Evolutionary conservation across 2,113 vertebrate genomes (phyloP), one percentile per base, ranked within the genome.

Genomic region (Brachionichthys hirsutus): DNA sequence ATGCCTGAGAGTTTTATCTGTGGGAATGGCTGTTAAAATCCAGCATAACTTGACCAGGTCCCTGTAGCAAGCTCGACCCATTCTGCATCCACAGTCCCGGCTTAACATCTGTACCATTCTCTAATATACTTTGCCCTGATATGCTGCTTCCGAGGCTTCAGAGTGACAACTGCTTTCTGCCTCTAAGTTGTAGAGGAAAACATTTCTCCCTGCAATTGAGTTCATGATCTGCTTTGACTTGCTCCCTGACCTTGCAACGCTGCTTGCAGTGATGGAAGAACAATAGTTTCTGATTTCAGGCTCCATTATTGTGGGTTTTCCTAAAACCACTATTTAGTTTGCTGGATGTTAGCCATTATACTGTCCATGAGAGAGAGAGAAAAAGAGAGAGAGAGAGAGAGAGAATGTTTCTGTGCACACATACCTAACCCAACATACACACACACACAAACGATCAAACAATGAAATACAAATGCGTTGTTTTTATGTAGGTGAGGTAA

Each of bases 41-140:
- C 60, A 78, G 90, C 83, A 83, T 86, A 84, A 87, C 84, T 89
- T 90, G 85, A 90, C 87, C 75, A 53, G 75, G 80, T 50, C 73
- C 58, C 79, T 89, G 87, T 87, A 92, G 89, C 85, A 87, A 88
- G 88, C 81, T 80, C 60, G 5, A 73, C 79, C 75, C 70, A 62
- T 24, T 63, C 34, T 40, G 61, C 69, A 80, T 68, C 77, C 49
- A 67, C 62, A 73, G 61, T 59, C 67, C 56, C 75, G 73, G 70
- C 62, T 70, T 43, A 70, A 74, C 78, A 82, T 82, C 77, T 80
- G 65, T 64, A 75, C 76, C 46, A 17, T 59, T 72, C 72, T 53
- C 43, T 73, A 61, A 71, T 68, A 71, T 74, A 80, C 60, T 77
- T 78, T 72, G 68, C 67, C 58, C 70, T 63, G 70, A 64, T 74